Evolutionary conservation across 1,140 invertebrate genomes (phyloP), one percentile per base, ranked within the genome.

Genomic region (Rhagoletis pomonella): DNA sequence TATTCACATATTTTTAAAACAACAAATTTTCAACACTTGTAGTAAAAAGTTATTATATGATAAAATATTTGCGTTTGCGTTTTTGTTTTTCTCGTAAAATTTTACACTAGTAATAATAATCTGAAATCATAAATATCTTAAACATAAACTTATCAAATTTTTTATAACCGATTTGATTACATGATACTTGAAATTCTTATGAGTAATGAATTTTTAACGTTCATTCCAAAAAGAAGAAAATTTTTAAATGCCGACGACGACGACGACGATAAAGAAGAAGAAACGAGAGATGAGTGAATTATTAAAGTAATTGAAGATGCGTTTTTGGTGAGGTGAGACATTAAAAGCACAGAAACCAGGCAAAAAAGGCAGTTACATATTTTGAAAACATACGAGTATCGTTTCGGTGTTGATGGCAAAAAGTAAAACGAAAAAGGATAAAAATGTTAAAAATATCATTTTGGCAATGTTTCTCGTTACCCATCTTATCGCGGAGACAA

Each of bases 301-400:
- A 62, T 65, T 86, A 39, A 86, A 86, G 47, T 81, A 58, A 62
- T 14, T 55, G 17, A 86, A 77, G 17, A 64, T 44, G 67, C 44
- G 44, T 86, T 86, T 64, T 92, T 91, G 91, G 91, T 92, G 91
- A 92, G 91, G 91, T 92, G 91, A 92, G 91, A 92, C 91, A 92
- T 92, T 92, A 90, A 92, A 92, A 91, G 55, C 84, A 91, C 88
- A 92, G 90, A 92, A 91, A 92, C 89, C 64, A 5, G n/a, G 5
- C 44, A 81, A 81, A 42, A n/a, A 81, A 81, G 44, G 67, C 67
- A 73, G 87, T 89, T 91, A 87, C 44, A 58, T 73, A 17, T 59
- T 42, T 29, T 42, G 29, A 42, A 69, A 58, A 55, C 44, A 44
- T 59, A 55, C 65, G 19, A 87, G 69, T 69, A 86, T 62, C 86